A percentile compares a stretch with the other conserved stretches of the same genome.
These are phyloP conservation scores for Microtus oregoni DNA, from an alignment of 2,113 vertebrate species.

Conservation along the genomic window DNA sequence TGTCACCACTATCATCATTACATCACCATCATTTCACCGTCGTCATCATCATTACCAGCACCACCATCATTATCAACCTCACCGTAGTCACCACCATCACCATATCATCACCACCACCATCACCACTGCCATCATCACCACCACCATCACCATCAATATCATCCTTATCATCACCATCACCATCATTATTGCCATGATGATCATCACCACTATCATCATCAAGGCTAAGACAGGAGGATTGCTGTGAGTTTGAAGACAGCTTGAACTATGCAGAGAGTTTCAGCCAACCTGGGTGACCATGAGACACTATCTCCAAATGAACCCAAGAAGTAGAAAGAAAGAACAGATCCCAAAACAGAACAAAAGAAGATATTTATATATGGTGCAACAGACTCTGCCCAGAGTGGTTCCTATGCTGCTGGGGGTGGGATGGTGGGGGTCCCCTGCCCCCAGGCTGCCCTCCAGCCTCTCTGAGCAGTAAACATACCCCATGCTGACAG, in stretches of 20 bases:
- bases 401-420: background rate
- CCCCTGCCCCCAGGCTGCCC: background rate
- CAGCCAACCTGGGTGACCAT: background rate
- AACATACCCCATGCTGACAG: background rate
- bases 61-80: background rate
- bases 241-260: background rate
- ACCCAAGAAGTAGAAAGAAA: background rate
- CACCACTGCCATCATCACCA: background rate
- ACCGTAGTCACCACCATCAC: fast-evolving
- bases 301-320: background rate
- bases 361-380: background rate
- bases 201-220: background rate
- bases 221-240: too few species aligned
- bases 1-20: background rate
- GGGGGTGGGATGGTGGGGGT: background rate
- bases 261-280: background rate
- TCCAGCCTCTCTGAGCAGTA: too few species aligned
- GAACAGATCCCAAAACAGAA: background rate
- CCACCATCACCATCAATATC: background rate
- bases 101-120: background rate
- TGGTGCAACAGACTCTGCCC: background rate
- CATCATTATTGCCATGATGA: background rate
- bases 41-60: background rate
- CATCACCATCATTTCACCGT: background rate
- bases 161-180: background rate